Base-by-base conservation (phyloP, 1,140 invertebrate genomes). In the Cyphomyrmex costatus region DNA sequence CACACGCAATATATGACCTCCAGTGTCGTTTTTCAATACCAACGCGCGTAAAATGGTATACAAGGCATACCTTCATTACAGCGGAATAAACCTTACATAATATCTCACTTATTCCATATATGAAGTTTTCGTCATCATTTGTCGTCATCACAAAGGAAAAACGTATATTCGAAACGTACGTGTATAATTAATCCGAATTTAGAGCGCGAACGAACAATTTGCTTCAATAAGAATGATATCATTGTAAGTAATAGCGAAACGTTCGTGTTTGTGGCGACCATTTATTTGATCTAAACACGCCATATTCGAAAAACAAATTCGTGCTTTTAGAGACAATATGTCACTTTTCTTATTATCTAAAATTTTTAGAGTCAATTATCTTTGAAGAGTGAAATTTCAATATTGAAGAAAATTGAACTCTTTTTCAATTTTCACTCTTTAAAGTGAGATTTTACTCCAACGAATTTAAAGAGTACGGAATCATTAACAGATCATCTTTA, bases 401-500 rank as follows among this genome's bases (percentile, higher is more conserved):
- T 42, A 10, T 42, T 42, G 10, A 10, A 42, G 36, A 42, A 42
- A 42, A 42, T 42, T 42, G 10, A 42, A 8, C 10, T 42, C 8
- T 42, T 42, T 42, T 42, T 42, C 36, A 42, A 36, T 36, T 36
- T 36, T 36, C 36, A 36, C 8, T 36, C 36, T 36, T 36, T 36
- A 36, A 36, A 36, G 36, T 36, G 36, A 42, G 10, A 42, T 42
- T 2, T 42, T 2, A 12, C 36, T 42, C 10, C 8, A 42, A 42
- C 8, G 8, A 42, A 42, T 12, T 42, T 42, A 42, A 42, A 42
- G 36, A 7, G 7, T 42, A 49, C 3, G 4, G 1, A 24, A 58
- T 71, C 78, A 46, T 82, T 80, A 73, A 60, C 14, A n/a, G n/a
- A 19, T 2, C 14, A 3, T 49, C 5, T 30, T 61, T 42, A 60